phyloP scores from a whole-genome alignment of 2,797 vertebrate genomes.

The Spea hammondii region DNA sequence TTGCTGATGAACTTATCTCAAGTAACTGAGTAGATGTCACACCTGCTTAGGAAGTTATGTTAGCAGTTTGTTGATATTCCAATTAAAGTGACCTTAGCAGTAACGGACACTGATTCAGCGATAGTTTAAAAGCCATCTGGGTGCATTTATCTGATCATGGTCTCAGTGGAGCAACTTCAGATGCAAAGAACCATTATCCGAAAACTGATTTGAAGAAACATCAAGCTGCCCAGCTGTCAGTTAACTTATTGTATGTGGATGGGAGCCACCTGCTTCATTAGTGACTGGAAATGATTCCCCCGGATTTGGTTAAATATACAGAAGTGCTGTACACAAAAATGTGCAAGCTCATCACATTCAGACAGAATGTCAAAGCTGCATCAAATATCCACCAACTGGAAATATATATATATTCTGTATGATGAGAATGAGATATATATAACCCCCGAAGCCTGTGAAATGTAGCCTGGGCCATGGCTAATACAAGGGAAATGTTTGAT shows the following conservation, averaged over 20 bases:
- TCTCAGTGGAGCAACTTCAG: conserved; percentile 46
- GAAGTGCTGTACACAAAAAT: neutral
- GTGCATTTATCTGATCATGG: conserved; percentile 48
- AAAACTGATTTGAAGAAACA: conserved; percentile 47
- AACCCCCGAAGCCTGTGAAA: too few relatives aligned
- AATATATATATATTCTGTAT: too few relatives aligned
- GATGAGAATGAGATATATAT: too few relatives aligned
- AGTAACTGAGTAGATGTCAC: conserved; percentile 31
- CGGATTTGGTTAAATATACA: conserved; percentile 13
- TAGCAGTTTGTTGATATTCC: conserved; percentile 35
- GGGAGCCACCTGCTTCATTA: conserved; percentile 30
- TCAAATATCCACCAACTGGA: too few relatives aligned
- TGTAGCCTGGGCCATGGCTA: too few relatives aligned
- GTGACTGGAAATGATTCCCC: conserved; percentile 5
- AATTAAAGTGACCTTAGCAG: conserved; percentile 52
- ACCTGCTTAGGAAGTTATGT: conserved; percentile 40
- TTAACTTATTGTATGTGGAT: conserved; percentile 41
- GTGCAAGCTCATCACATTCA: neutral
- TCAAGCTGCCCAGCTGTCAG: conserved; percentile 44
- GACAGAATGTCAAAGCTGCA: too few relatives aligned
- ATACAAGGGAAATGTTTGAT: too few relatives aligned
- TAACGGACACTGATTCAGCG: conserved; percentile 47
- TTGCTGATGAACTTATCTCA: conserved; percentile 37
- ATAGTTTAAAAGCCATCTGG: conserved; percentile 51
- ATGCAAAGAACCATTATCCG: conserved; percentile 43